Percentiles rank a stretch among this genome's conserved stretches.
These are phyloP conservation scores for Netelia virgata DNA, from an alignment of 2,888 invertebrate species.

Conservation along the genomic window DNA sequence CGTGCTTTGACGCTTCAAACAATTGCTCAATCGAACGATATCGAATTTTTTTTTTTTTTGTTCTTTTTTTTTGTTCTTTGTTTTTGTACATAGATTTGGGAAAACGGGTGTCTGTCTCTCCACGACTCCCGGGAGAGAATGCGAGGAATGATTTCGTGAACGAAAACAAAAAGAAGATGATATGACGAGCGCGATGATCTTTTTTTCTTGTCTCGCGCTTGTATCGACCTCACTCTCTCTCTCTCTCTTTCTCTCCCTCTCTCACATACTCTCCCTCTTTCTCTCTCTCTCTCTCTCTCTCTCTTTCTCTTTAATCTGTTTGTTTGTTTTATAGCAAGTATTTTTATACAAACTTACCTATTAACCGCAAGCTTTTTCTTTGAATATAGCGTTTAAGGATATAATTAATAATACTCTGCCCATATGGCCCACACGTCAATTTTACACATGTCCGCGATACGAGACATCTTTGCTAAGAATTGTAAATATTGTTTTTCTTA, in stretches of 20 bases:
- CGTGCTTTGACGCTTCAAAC: conserved; percentile 65
- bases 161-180: conserved; percentile 1
- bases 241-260: not conserved
- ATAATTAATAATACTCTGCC: conserved; percentile 51
- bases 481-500: conserved; percentile 57
- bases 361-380: conserved; percentile 46
- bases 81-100: conserved; percentile 62
- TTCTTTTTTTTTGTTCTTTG: conserved; percentile 37
- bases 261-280: not conserved
- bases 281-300: not conserved
- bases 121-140: not conserved
- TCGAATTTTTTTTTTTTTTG: conserved; percentile 44
- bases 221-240: not conserved
- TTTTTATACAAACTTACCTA: conserved; percentile 59
- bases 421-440: conserved; percentile 44
- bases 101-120: conserved; percentile 11
- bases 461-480: conserved; percentile 42
- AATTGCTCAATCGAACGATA: conserved; percentile 70
- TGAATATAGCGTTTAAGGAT: conserved; percentile 37
- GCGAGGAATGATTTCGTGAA: not conserved
- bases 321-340: conserved; percentile 48
- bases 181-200: conserved; percentile 4
- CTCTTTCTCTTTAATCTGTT: not conserved
- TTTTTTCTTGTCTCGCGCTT: conserved; percentile 24
- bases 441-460: conserved; percentile 27